Base-by-base conservation (phyloP, 2,888 invertebrate species). In the Synergus gifuensis region DNA sequence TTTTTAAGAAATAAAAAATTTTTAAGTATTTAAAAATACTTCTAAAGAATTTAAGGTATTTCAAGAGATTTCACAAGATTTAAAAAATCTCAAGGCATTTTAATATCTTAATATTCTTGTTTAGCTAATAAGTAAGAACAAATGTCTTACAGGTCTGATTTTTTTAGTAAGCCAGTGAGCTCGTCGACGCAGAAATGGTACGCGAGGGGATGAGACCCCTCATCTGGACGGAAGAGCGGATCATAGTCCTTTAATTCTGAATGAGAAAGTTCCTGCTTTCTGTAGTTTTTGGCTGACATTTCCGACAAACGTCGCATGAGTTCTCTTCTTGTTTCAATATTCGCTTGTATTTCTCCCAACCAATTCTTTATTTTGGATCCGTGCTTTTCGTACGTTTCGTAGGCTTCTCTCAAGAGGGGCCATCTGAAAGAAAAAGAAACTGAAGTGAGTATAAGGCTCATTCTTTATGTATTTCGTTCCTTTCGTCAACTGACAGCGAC, bases 271-370 rank as follows among this genome's bases (percentile, higher is more conserved):
- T 93, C 93, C 54, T 92, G 90, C 77, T 92, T 92, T 77, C 90
- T 91, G 79, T 93, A 93, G 87, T 93, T 92, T 84, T 91, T 92
- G 0, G 90, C 85, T 4, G 94, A 93, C 93, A 94, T 93, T 36
- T 87, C 86, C 1, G 92, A 90, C 79, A 94, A 86, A 54, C 92
- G 89, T 42, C 84, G 78, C 77, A 91, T 88, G 42, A 93, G 88
- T 80, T 87, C 89, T 11, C 86, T 89, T 58, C 90, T 90, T 49
- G 90, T 87, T 5, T 88, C 84, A 46, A 91, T 85, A 58, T 92
- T 90, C 60, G 90, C 88, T 83, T 89, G 88, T 14, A 92, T 84
- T 86, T 93, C 93, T 22, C 91, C 85, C 49, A 90, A 89, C 92
- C 93, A 94, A 76, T 87, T 86, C 42, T 84, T 77, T 9, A 87